phyloP scores from a whole-genome alignment of 1,140 invertebrate genomes.

The Aphis craccivora region DNA sequence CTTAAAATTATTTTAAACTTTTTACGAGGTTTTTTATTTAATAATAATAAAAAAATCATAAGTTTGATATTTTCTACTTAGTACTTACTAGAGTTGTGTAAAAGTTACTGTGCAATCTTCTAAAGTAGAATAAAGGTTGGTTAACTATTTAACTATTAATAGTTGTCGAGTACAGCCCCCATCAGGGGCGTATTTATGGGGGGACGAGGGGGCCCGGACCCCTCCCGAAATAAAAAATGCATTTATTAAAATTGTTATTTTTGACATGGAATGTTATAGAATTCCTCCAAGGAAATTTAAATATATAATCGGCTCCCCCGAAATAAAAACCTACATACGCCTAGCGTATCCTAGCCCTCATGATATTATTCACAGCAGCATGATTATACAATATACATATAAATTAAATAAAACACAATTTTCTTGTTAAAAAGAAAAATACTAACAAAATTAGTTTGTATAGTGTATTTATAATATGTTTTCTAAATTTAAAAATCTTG shows the following conservation, averaged over 20 bases:
- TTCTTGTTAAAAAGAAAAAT: neutral
- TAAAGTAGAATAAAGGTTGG: neutral
- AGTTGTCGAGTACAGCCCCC: neutral
- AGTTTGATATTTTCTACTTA: neutral
- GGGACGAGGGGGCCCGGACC: too few species aligned
- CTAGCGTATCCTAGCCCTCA: too few species aligned
- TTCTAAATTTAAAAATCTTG: neutral
- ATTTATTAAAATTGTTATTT: too few species aligned
- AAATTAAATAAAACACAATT: conserved; percentile 17
- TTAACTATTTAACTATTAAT: conserved; percentile 42
- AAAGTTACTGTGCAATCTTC: neutral
- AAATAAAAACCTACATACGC: too few species aligned
- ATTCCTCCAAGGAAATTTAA: too few species aligned
- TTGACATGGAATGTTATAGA: too few species aligned
- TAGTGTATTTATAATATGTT: neutral
- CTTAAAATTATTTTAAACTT: too few species aligned
- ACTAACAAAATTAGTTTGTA: neutral
- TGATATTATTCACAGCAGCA: neutral
- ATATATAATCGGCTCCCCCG: too few species aligned
- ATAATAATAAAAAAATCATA: too few species aligned
- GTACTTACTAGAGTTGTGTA: conserved; percentile 33
- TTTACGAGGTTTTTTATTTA: too few species aligned
- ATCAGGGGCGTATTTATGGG: too few species aligned
- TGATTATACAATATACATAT: neutral
- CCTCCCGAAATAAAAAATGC: too few species aligned